phyloP scores from a whole-genome alignment of 2,797 vertebrate genomes.

The Steatocranus sp. region DNA sequence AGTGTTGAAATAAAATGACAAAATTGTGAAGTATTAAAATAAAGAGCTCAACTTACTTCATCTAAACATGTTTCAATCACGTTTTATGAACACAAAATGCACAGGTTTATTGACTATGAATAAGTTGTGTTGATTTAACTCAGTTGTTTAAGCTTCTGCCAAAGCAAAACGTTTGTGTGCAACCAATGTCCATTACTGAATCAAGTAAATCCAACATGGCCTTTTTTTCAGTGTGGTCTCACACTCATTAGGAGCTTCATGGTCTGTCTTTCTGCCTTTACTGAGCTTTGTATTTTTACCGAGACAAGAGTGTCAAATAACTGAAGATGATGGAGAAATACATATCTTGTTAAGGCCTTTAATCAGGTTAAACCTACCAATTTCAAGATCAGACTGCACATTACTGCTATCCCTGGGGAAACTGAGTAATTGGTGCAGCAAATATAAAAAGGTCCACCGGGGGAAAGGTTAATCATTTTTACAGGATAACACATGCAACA shows the following conservation, averaged over 20 bases:
- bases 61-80: no score
- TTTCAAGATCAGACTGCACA: background rate
- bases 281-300: background rate
- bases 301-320: background rate
- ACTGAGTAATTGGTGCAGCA: background rate
- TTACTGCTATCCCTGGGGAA: background rate
- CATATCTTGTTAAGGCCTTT: background rate
- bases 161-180: no score
- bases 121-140: no score
- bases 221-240: background rate
- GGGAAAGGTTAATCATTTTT: background rate
- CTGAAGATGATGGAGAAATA: background rate
- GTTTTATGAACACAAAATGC: no score
- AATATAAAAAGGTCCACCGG: background rate
- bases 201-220: no score
- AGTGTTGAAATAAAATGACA: no score
- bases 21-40: no score
- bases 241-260: background rate
- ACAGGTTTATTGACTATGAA: no score
- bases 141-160: no score
- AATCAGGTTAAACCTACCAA: background rate
- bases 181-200: no score
- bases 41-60: no score
- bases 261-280: background rate
- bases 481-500: background rate